A percentile compares a stretch with the other conserved stretches of the same genome.
phyloP scores from a whole-genome alignment of 2,888 invertebrate species.

The Apamea monoglypha region DNA sequence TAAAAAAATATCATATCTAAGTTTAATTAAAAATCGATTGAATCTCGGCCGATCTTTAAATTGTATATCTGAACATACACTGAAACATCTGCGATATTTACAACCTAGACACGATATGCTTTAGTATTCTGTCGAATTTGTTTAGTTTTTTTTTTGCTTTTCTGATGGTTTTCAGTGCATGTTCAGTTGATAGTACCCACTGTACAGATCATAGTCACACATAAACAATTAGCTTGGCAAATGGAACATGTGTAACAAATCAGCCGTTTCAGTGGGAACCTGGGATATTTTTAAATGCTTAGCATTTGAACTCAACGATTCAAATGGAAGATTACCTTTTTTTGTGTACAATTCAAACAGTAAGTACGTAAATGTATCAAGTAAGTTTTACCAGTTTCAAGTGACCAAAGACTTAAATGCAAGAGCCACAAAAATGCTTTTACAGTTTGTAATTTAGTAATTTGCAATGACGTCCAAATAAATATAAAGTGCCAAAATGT shows the following conservation, averaged over 20 bases:
- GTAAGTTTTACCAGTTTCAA: constrained; percentile 42
- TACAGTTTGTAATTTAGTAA: not conserved
- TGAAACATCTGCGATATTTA: constrained; percentile 41
- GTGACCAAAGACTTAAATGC: constrained; percentile 10
- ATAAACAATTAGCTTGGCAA: constrained; percentile 34
- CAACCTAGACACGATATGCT: constrained; percentile 19
- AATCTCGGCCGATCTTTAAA: constrained; percentile 34
- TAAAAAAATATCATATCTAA: not conserved
- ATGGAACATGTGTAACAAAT: constrained; percentile 25
- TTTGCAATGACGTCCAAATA: not conserved
- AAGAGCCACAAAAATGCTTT: not conserved
- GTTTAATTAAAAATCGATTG: constrained; percentile 32
- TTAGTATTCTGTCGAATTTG: constrained; percentile 22
- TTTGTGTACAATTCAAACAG: constrained; percentile 24
- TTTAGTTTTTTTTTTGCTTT: constrained; percentile 19
- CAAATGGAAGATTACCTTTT: not conserved
- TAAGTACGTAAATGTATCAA: constrained; percentile 35
- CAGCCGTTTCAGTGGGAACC: constrained; percentile 9
- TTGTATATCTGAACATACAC: constrained; percentile 41
- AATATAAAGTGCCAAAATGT: not conserved
- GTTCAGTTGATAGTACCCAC: constrained; percentile 31
- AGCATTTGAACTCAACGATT: constrained; percentile 29
- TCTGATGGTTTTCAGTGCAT: constrained; percentile 46
- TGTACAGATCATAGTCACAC: constrained; percentile 20
- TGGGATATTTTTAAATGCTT: constrained; percentile 34